Base-by-base conservation (phyloP, 2,888 invertebrate species). In the Rhimphoctona megacephalus region DNA sequence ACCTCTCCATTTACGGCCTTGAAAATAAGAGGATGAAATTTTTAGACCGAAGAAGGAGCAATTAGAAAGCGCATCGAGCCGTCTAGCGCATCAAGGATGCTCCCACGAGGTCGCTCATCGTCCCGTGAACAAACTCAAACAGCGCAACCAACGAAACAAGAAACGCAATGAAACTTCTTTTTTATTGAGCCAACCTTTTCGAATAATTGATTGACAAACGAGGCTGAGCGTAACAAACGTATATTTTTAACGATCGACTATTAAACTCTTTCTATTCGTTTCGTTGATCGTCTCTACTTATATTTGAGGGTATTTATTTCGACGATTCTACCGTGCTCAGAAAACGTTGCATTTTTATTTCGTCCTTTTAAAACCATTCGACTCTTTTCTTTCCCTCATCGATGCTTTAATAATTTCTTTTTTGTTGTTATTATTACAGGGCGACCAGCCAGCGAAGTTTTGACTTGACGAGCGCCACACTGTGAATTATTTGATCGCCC, bases 61-160 rank as follows among this genome's bases (percentile, higher is more conserved):
- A 86, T 86, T 86, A 87, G 84, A 87, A 87, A 87, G 87, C 87
- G 87, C 86, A 81, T 87, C 86, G 87, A 81, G 78, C 54, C 66
- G 78, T 73, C 72, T 70, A 30, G 79, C 85, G 85, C 83, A 81
- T 85, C 80, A 85, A 87, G 82, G 82, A 79, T 79, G 39, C 66
- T 79, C 73, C 76, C 85, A 82, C 80, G 82, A 73, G 82, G 81
- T 81, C 81, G 73, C 67, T 36, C 74, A 43, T 79, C 36, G 61
- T 67, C 43, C 43, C 67, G 77, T 69, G 61, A 81, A 69, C 64
- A 77, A 80, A 83, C 64, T 54, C 64, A 52, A 78, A 67, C 49
- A 17, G 19, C 54, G 46, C 19, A 46, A 66, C 17, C 43, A 66
- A 52, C 72, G 61, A 80, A 30, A 61, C n/a, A 39, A 54, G 33